Evolutionary conservation across 2,113 vertebrate species (phyloP).

Genomic region (Pachyramphus minor): DNA sequence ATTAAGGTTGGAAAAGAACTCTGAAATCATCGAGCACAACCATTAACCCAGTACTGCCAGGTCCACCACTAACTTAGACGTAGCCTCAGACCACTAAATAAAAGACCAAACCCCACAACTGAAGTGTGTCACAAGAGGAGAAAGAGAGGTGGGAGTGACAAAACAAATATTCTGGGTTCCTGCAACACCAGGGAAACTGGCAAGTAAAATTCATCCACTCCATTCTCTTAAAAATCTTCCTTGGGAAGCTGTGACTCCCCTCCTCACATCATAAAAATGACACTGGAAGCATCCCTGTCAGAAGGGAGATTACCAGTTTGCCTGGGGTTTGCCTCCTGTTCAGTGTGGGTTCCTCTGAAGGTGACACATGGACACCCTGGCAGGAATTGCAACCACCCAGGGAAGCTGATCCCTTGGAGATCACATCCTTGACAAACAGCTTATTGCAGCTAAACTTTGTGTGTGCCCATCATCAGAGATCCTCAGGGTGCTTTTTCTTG

Average conservation of each 20-base stretch:
- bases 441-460: background rate
- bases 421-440: background rate
- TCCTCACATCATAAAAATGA: background rate
- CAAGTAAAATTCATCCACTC: background rate
- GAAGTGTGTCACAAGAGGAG: background rate
- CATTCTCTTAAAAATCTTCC: background rate
- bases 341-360: background rate
- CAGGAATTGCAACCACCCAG: background rate
- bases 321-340: background rate
- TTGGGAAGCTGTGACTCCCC: background rate
- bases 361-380: background rate
- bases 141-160: background rate
- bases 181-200: background rate
- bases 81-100: background rate
- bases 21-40: background rate
- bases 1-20: background rate
- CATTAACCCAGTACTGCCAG: background rate
- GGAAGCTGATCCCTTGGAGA: background rate
- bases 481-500: slow-evolving; percentile 31
- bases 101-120: background rate
- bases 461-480: background rate
- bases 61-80: rapidly evolving
- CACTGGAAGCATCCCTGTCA: background rate
- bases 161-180: background rate
- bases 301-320: background rate